These are phyloP conservation scores for Bradysia coprophila DNA, from an alignment of 1,140 invertebrate genomes.

Conservation along the genomic window DNA sequence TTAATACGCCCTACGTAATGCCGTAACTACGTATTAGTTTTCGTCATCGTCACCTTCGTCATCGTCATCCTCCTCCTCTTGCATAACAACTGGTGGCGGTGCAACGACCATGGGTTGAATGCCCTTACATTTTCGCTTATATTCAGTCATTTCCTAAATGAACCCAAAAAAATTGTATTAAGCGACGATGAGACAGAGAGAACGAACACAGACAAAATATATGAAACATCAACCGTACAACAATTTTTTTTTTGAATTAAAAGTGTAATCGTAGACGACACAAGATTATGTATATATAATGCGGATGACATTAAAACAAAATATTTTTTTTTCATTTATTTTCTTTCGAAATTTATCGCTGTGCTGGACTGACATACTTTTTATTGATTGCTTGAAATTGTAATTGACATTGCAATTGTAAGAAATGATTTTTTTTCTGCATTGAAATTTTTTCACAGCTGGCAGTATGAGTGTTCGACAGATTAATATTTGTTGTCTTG, in stretches of 20 bases:
- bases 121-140: slow-evolving; percentile 1
- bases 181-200: not conserved
- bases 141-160: slow-evolving; percentile 1
- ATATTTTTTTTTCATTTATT: not conserved
- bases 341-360: not conserved
- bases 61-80: not conserved
- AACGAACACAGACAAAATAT: not conserved
- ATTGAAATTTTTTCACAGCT: too few relatives aligned
- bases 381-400: too few relatives aligned
- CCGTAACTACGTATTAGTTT: not conserved
- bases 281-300: not conserved
- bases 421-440: too few relatives aligned
- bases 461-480: too few relatives aligned
- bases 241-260: not conserved
- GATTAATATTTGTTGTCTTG: too few relatives aligned
- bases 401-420: too few relatives aligned
- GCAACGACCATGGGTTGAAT: not conserved
- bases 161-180: not conserved
- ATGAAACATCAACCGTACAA: not conserved
- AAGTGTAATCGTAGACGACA: not conserved
- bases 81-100: not conserved
- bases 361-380: too few relatives aligned
- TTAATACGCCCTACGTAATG: not conserved
- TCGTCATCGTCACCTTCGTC: not conserved
- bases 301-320: not conserved